phyloP scores from a whole-genome alignment of 2,113 vertebrate species.

The Jaculus jaculus region DNA sequence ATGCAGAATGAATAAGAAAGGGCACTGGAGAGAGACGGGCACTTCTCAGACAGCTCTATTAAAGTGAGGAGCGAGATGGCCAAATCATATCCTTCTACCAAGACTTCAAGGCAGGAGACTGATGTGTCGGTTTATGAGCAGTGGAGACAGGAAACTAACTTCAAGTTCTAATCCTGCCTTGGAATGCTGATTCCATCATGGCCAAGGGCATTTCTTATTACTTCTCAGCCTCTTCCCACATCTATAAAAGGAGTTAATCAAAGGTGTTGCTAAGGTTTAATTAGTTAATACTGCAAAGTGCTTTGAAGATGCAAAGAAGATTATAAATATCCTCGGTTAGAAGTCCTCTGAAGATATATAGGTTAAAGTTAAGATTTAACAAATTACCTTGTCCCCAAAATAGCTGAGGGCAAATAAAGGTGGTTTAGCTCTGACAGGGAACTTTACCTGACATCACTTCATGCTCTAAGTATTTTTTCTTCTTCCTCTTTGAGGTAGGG shows the following conservation, averaged over 20 bases:
- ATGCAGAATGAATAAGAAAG: background rate
- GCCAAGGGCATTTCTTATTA: constrained; percentile 55
- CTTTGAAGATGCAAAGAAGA: constrained; percentile 73
- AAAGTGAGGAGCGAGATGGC: constrained; percentile 52
- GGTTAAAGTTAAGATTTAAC: constrained; percentile 59
- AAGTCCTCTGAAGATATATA: constrained; percentile 54
- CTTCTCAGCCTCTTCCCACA: constrained; percentile 63
- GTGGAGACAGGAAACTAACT: constrained; percentile 30
- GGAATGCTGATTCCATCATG: constrained; percentile 44
- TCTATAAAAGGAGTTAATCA: constrained; percentile 75
- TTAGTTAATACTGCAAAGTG: constrained; percentile 66
- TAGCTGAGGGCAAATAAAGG: constrained; percentile 71
- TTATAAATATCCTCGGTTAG: constrained; percentile 54
- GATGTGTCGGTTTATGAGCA: background rate
- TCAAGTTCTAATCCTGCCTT: constrained; percentile 22
- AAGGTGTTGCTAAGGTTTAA: constrained; percentile 71
- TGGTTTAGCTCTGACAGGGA: constrained; percentile 52
- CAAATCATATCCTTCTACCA: background rate
- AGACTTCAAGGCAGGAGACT: background rate
- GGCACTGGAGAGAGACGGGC: constrained; percentile 61
- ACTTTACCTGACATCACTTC: background rate
- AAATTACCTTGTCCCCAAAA: constrained; percentile 56
- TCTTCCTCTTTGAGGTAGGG: no score
- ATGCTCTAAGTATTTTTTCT: background rate
- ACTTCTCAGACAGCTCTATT: constrained; percentile 62